A percentile compares a stretch with the other conserved stretches of the same genome.
Evolutionary conservation across 2,888 invertebrate genomes (phyloP).

Genomic region (Orgyia antiqua): DNA sequence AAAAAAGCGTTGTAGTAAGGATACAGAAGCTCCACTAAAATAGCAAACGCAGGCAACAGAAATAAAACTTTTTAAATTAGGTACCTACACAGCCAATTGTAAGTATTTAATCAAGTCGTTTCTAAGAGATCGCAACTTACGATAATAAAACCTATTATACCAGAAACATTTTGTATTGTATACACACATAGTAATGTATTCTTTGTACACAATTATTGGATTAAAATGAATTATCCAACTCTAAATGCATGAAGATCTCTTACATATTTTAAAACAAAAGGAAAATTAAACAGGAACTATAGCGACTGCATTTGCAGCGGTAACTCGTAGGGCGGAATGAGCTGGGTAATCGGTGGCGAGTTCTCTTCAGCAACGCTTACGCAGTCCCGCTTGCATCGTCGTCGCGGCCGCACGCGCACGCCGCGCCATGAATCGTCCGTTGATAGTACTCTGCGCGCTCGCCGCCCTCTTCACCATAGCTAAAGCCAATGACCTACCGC

Average conservation of each 20-base stretch:
- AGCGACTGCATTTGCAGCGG: conserved; percentile 41
- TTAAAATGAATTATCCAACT: too few species aligned
- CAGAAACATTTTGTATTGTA: too few species aligned
- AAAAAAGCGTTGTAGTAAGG: too few species aligned
- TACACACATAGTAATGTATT: too few species aligned
- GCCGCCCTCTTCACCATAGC: conserved; percentile 46
- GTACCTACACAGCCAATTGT: too few species aligned
- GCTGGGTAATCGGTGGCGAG: conserved; percentile 53
- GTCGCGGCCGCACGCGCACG: conserved; percentile 69
- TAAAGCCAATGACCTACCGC: conserved; percentile 50
- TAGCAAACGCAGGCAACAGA: too few species aligned
- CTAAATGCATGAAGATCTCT: conserved; percentile 10
- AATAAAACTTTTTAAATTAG: too few species aligned
- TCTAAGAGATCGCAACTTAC: too few species aligned
- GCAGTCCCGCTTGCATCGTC: conserved; percentile 70
- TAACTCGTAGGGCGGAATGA: conserved; percentile 48
- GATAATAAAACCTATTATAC: too few species aligned
- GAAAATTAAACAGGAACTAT: conserved; percentile 32
- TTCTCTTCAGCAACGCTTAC: conserved; percentile 42
- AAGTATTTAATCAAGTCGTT: too few species aligned
- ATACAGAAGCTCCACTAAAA: too few species aligned
- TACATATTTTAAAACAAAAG: conserved; percentile 15
- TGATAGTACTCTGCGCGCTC: conserved; percentile 59
- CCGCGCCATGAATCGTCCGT: conserved; percentile 60
- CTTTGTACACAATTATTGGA: too few species aligned